A percentile compares a stretch with the other conserved stretches of the same genome.
Conservation (phyloP, 2,113 vertebrate genomes). For the Acrocephalus arundinaceus region DNA sequence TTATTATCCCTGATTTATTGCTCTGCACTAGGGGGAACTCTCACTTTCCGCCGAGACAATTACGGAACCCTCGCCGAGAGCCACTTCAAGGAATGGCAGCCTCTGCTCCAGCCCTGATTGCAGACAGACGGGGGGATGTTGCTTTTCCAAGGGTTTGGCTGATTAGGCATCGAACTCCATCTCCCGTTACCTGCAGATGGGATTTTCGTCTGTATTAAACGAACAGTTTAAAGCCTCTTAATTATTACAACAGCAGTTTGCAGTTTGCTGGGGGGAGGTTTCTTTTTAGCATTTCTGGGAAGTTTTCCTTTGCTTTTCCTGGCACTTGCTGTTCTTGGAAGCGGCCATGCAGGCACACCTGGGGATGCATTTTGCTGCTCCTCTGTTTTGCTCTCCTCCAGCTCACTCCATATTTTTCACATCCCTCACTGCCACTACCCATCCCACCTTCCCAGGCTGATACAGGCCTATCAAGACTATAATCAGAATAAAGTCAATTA, state of each 20-base stretch:
- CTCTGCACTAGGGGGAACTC: slow-evolving; percentile 71
- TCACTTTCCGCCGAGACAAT: slow-evolving; percentile 69
- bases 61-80: slow-evolving; percentile 61
- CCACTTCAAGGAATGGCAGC: slow-evolving; percentile 62
- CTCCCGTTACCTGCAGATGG: background rate
- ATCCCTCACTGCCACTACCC: background rate
- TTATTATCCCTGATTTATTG: slow-evolving; percentile 77
- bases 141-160: background rate
- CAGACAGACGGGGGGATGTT: background rate
- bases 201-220: background rate
- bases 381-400: background rate
- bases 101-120: slow-evolving; percentile 28
- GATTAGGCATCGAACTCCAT: background rate
- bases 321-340: background rate
- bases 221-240: background rate
- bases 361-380: background rate
- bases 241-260: background rate
- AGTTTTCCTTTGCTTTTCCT: background rate
- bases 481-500: slow-evolving; percentile 54
- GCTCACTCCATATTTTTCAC: background rate
- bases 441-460: background rate
- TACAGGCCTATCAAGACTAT: background rate
- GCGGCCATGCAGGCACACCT: accelerated
- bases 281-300: background rate
- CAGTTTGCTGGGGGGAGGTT: background rate